Evolutionary conservation across 2,113 vertebrate species (phyloP).

Genomic region (Stigmatopora argus): DNA sequence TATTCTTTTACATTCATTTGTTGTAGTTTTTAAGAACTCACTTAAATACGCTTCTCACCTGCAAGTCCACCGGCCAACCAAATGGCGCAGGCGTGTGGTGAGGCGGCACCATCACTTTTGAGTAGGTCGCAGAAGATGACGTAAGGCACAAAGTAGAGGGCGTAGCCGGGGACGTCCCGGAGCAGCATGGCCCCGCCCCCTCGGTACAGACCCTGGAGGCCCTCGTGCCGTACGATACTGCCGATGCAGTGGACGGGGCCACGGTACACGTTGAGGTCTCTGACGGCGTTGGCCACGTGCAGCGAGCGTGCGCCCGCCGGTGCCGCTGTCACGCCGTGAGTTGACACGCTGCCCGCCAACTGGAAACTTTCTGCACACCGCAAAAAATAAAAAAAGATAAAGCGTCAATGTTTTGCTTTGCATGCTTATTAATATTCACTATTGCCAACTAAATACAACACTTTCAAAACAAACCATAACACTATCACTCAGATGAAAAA

Average conservation of each 20-base stretch:
- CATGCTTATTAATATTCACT: too few relatives aligned
- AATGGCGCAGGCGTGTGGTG: conserved; percentile 72
- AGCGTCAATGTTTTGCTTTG: too few relatives aligned
- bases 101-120: conserved; percentile 63
- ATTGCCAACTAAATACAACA: too few relatives aligned
- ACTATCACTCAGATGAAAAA: too few relatives aligned
- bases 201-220: conserved; percentile 83
- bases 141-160: conserved; percentile 91
- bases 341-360: conserved; percentile 55
- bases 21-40: too few relatives aligned
- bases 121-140: conserved; percentile 77
- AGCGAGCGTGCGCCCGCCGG: conserved; percentile 51
- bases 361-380: conserved; percentile 60
- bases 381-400: not conserved
- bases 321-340: conserved; percentile 7
- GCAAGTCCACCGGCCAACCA: conserved; percentile 89
- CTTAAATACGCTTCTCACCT: conserved; percentile 54
- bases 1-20: too few relatives aligned
- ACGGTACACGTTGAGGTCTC: conserved; percentile 59
- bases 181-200: conserved; percentile 85
- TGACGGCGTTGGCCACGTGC: conserved; percentile 48
- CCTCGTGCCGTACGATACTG: conserved; percentile 79
- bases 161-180: conserved; percentile 88
- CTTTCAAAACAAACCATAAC: too few relatives aligned
- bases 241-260: conserved; percentile 87